phyloP scores from a whole-genome alignment of 2,888 invertebrate species.

The Pterostichus niger region DNA sequence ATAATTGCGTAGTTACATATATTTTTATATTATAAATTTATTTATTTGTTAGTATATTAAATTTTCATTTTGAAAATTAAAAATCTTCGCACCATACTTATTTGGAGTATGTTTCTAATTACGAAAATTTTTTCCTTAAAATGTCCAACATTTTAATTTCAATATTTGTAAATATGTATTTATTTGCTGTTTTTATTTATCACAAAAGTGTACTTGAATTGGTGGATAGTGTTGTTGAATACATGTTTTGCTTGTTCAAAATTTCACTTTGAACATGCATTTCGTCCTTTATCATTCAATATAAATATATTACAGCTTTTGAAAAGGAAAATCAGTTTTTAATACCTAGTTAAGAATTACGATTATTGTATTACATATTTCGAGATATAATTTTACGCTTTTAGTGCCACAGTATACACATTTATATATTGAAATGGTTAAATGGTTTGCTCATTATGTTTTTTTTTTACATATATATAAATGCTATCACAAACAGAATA shows the following conservation, averaged over 20 bases:
- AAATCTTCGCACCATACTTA: constrained; percentile 19
- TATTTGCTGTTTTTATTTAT: constrained; percentile 31
- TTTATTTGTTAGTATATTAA: constrained; percentile 23
- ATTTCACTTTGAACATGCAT: constrained; percentile 50
- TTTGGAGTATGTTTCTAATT: constrained; percentile 17
- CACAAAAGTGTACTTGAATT: background rate
- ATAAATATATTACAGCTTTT: constrained; percentile 29
- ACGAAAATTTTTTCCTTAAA: constrained; percentile 3
- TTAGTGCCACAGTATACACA: constrained; percentile 57
- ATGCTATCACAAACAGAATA: constrained; percentile 55
- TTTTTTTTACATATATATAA: constrained; percentile 28
- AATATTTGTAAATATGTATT: constrained; percentile 38
- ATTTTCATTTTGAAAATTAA: constrained; percentile 33
- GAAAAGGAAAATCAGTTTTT: constrained; percentile 31
- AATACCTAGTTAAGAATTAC: constrained; percentile 47
- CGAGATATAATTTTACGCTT: constrained; percentile 55
- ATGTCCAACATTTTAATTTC: constrained; percentile 17
- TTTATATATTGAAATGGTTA: constrained; percentile 54
- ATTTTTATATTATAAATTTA: constrained; percentile 35
- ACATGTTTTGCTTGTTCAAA: constrained; percentile 46
- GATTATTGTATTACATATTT: constrained; percentile 45
- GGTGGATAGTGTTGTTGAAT: background rate
- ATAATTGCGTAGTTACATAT: constrained; percentile 1
- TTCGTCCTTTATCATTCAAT: constrained; percentile 22
- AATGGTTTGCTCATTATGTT: constrained; percentile 44